Conservation (phyloP, 2,888 invertebrate genomes). For the Lochmaea capreae region DNA sequence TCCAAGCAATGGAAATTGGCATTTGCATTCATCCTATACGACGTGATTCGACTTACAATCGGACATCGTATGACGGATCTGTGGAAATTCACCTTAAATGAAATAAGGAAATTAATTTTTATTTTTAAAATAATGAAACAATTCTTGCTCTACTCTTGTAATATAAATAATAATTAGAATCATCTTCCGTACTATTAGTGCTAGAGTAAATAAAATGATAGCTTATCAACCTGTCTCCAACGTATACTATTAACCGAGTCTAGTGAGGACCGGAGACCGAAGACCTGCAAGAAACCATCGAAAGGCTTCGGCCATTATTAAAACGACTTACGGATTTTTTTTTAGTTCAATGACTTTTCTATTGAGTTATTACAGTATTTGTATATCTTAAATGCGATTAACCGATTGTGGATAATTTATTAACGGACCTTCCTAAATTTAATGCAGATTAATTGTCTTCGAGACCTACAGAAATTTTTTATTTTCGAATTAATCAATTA, state of each 20-base stretch:
- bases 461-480: not conserved
- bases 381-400: constrained; percentile 9
- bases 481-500: too few species aligned
- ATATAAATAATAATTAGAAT: not conserved
- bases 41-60: too few species aligned
- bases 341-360: constrained; percentile 29
- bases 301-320: constrained; percentile 27
- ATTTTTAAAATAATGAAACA: too few species aligned
- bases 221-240: constrained; percentile 15
- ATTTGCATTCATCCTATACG: too few species aligned
- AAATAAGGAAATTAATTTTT: too few species aligned
- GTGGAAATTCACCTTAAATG: too few species aligned
- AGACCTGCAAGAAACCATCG: constrained; percentile 17
- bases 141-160: too few species aligned
- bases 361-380: constrained; percentile 19
- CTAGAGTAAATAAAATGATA: constrained; percentile 6
- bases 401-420: not conserved
- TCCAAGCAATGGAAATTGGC: too few species aligned
- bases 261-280: constrained; percentile 6
- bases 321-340: constrained; percentile 20
- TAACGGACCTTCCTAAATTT: constrained; percentile 2
- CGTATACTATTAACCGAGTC: not conserved
- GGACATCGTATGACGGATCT: too few species aligned
- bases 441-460: not conserved
- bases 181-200: not conserved